phyloP scores from a whole-genome alignment of 1,140 invertebrate species.

The Monomorium pharaonis region DNA sequence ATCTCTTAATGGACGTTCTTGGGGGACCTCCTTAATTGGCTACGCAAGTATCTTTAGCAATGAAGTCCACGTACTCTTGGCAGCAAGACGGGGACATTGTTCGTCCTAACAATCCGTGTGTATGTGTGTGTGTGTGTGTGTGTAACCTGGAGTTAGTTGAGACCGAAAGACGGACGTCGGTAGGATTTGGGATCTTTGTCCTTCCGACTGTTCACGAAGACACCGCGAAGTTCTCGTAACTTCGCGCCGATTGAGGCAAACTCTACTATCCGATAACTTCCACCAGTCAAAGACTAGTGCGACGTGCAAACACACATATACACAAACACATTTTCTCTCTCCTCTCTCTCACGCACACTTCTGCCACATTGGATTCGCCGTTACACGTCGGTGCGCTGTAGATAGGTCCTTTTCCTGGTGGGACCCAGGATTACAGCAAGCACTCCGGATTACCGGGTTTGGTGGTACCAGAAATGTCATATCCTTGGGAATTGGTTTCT shows the following conservation, averaged over 20 bases:
- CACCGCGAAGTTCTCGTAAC: conserved; percentile 63
- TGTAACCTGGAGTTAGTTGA: conserved; percentile 16
- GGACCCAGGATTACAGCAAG: conserved; percentile 68
- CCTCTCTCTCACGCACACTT: neutral
- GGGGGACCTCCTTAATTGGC: neutral
- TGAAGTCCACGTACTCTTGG: conserved; percentile 1
- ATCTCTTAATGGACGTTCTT: conserved; percentile 17
- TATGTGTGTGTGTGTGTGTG: neutral
- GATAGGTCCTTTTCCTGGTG: conserved; percentile 55
- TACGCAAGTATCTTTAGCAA: conserved; percentile 7
- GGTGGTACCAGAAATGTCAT: conserved; percentile 58
- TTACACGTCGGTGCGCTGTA: conserved; percentile 13
- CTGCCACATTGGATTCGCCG: conserved; percentile 63
- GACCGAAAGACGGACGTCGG: conserved; percentile 31
- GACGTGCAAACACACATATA: conserved; percentile 15
- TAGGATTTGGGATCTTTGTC: conserved; percentile 28
- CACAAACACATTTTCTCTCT: neutral
- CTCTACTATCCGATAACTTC: conserved; percentile 60
- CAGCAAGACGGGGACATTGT: neutral
- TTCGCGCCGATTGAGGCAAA: conserved; percentile 75
- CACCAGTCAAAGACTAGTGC: conserved; percentile 28
- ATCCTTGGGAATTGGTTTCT: conserved; percentile 65
- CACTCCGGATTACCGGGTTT: conserved; percentile 64
- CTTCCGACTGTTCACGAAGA: conserved; percentile 31
- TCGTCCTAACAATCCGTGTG: neutral